Evolutionary conservation across 2,113 vertebrate species (phyloP), one percentile per base, ranked within the genome.

Genomic region (Perca flavescens): DNA sequence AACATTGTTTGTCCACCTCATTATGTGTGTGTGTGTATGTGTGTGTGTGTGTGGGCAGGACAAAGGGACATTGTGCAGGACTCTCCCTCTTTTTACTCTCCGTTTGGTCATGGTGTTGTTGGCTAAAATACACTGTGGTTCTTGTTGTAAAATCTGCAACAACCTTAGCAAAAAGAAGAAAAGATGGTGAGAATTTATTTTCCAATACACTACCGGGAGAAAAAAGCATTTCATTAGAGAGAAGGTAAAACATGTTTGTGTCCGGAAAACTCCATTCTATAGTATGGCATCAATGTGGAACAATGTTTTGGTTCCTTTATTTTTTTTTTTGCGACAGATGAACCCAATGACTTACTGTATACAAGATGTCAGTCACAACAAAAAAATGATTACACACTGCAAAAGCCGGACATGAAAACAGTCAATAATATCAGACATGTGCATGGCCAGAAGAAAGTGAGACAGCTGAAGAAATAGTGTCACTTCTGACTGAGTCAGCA

Each of bases 61-160:
- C 89, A 90, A 91, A 89, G 77, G 71, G 61, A 79, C 67, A 83
- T 71, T 82, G 64, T 67, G 31, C 56, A 40, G 66, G 34, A 36
- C 46, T 64, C 66, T 71, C 25, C 19, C 19, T 50, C 22, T 66
- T 15, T 58, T 65, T 31, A 54, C 34, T 64, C 21, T 70, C 22
- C 2, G 6, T 68, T 67, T 68, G 53, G 34, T 77, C 28, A 65
- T 46, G 25, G n/a, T 31, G 71, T 54, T 57, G 53, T 62, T 71
- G 53, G 25, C 22, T n/a, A 50, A 49, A 54, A 80, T 5, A 52
- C 43, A 25, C 31, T 15, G 10, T 1, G 4, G 22, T 49, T 66
- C 22, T 21, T 28, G 3, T 49, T 62, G 53, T 34, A 12, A 72
- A 62, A 69, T 56, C 53, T 77, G 16, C 17, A 50, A 47, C 15